Base-by-base conservation (phyloP, 2,113 vertebrate genomes). In the Apistogramma diplotaenia region DNA sequence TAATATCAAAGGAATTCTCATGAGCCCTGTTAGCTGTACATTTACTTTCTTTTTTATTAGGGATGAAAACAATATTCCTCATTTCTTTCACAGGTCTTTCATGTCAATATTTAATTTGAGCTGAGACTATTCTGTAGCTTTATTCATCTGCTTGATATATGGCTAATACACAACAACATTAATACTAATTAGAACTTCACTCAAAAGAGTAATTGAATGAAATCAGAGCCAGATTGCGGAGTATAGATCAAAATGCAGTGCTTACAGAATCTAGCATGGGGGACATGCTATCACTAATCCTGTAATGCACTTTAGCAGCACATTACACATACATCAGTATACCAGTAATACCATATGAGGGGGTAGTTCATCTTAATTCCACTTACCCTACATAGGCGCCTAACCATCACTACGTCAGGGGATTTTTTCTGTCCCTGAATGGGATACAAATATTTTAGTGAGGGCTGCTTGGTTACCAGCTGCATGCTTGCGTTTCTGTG, bases 141-240 rank as follows among this genome's bases (percentile, higher is more conserved):
- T 25, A 76, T 54, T 73, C 31, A 15, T 75, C 51, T 53, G n/a
- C 33, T 61, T 76, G 61, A 84, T 76, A 35, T 58, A 43, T 60
- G 1, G 31, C 19, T 61, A 73, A 71, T 82, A 76, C 40, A 29
- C 43, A 84, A 73, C 53, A 82, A 53, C 75, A 79, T 82, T 76
- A 76, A 84, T 87, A 79, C 51, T 70, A 51, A 85, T 83, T n/a
- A 65, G 8, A 72, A 27, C 11, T 29, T 19, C 16, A 15, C 4
- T 1, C 55, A 60, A 8, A 37, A 83, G 79, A 90, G 33, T 78
- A 80, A 92, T 75, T 73, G 49, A 53, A 61, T 74, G 79, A 82
- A 87, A 83, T 25, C 51, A 29, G 71, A 88, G 84, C 76, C 82
- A 84, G 51, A 74, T 46, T 55, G 74, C 21, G 10, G 19, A 46